Conservation (phyloP, 1,140 invertebrate species). For the Holotrichia oblita region DNA sequence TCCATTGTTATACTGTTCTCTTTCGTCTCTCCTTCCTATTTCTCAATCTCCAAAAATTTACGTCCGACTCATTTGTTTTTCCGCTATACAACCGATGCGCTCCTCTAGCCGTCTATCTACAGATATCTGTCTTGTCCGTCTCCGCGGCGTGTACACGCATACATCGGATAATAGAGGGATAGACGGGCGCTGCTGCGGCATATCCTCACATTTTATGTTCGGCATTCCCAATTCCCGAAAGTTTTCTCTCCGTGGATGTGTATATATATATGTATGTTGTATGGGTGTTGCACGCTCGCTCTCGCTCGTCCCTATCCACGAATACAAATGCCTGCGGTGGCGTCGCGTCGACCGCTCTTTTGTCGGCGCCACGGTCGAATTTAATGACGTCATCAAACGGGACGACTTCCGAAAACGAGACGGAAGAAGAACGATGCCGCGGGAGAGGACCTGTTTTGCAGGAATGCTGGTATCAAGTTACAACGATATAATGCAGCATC, state of each 20-base stretch:
- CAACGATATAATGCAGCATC: too few relatives aligned
- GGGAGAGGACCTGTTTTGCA: not conserved
- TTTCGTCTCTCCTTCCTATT: not conserved
- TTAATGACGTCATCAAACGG: slow-evolving; percentile 36
- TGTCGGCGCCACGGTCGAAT: slow-evolving; percentile 33
- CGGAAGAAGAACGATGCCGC: not conserved
- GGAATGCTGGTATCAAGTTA: too few relatives aligned
- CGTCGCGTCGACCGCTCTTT: slow-evolving; percentile 26
- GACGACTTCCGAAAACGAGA: slow-evolving; percentile 32
- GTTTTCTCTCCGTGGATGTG: not conserved
- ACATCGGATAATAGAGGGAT: not conserved
- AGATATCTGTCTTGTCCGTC: not conserved
- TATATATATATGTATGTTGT: too few relatives aligned
- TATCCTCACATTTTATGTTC: not conserved
- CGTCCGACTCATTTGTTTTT: not conserved
- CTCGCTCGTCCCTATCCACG: not conserved
- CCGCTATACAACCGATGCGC: not conserved
- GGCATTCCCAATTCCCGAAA: not conserved
- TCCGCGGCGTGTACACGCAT: not conserved
- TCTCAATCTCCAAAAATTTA: not conserved
- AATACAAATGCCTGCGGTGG: slow-evolving; percentile 35
- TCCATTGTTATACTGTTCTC: not conserved
- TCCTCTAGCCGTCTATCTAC: not conserved
- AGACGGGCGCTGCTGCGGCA: not conserved
- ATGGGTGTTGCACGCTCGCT: not conserved